Percentiles rank a stretch among this genome's conserved stretches.
phyloP scores from a whole-genome alignment of 2,888 invertebrate genomes.

The Pyrrhia umbra region DNA sequence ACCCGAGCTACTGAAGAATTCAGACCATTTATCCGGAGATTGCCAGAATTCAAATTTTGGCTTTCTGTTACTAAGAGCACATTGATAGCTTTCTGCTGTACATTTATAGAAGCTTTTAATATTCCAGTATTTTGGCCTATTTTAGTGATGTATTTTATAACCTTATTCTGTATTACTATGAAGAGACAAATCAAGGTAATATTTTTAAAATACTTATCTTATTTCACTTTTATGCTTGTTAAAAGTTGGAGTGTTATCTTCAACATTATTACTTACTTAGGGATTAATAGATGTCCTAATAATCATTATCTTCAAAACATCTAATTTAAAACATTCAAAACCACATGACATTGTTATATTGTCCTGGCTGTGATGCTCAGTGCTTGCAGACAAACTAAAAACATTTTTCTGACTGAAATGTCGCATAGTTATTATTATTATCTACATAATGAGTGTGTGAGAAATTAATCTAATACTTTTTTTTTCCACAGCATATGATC shows the following conservation, averaged over 20 bases:
- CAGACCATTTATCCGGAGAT: conserved; percentile 98
- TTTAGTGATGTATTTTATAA: conserved; percentile 99
- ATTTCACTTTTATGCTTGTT: not conserved
- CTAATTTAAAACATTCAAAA: not conserved
- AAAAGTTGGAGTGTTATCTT: not conserved
- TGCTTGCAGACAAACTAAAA: too few species aligned
- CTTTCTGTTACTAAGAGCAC: conserved; percentile 99
- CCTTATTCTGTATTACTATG: conserved; percentile 99
- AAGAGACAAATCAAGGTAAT: conserved; percentile 99
- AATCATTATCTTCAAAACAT: too few species aligned
- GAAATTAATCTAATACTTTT: conserved; percentile 44
- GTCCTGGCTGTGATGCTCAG: too few species aligned
- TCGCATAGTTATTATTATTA: too few species aligned
- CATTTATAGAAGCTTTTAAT: conserved; percentile 99
- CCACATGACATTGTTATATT: too few species aligned
- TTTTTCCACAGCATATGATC: conserved; percentile 98
- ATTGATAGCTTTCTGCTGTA: conserved; percentile 96
- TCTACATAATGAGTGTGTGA: not conserved
- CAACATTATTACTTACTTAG: not conserved
- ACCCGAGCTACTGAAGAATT: conserved; percentile 99
- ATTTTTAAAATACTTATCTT: not conserved
- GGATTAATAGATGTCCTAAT: too few species aligned
- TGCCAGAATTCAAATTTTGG: conserved; percentile 99
- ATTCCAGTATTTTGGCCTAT: conserved; percentile 99
- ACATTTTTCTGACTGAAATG: too few species aligned